A percentile compares a stretch with the other conserved stretches of the same genome.
phyloP scores from a whole-genome alignment of 2,888 invertebrate genomes.

The Balanococcus diminutus region DNA sequence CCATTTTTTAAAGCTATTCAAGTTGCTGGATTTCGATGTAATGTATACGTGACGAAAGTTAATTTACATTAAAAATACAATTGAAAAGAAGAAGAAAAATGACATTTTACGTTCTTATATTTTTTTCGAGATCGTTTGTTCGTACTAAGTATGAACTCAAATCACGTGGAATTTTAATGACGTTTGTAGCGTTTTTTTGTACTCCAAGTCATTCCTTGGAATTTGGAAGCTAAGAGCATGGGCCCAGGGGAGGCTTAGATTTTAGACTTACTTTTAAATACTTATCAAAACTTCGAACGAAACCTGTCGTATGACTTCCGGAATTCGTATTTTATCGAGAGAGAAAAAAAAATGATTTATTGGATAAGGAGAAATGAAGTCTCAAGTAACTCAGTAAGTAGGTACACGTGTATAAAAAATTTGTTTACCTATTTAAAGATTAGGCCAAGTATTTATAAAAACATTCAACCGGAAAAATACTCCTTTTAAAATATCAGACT shows the following conservation, averaged over 20 bases:
- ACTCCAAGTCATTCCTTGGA: not conserved
- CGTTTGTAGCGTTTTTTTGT: not conserved
- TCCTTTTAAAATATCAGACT: no score
- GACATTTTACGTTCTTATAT: not conserved
- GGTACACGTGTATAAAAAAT: no score
- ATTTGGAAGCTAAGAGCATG: not conserved
- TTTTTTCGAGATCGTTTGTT: not conserved
- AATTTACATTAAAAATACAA: slow-evolving; percentile 36
- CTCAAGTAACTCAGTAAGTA: no score
- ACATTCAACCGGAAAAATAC: no score
- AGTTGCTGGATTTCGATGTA: not conserved
- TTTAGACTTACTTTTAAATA: not conserved
- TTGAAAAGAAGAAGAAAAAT: slow-evolving; percentile 3
- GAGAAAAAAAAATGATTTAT: not conserved
- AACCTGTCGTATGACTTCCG: not conserved
- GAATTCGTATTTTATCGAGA: not conserved
- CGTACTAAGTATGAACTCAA: not conserved
- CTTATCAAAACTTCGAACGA: not conserved
- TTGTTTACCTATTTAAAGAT: no score
- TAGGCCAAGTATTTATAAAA: no score
- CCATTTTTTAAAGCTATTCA: slow-evolving; percentile 15
- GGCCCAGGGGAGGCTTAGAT: not conserved
- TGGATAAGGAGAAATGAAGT: not conserved
- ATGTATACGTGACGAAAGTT: slow-evolving; percentile 46
- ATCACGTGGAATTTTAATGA: slow-evolving; percentile 14